Evolutionary conservation across 1,140 invertebrate species (phyloP), one percentile per base, ranked within the genome.

Genomic region (Ceratina calcarata): DNA sequence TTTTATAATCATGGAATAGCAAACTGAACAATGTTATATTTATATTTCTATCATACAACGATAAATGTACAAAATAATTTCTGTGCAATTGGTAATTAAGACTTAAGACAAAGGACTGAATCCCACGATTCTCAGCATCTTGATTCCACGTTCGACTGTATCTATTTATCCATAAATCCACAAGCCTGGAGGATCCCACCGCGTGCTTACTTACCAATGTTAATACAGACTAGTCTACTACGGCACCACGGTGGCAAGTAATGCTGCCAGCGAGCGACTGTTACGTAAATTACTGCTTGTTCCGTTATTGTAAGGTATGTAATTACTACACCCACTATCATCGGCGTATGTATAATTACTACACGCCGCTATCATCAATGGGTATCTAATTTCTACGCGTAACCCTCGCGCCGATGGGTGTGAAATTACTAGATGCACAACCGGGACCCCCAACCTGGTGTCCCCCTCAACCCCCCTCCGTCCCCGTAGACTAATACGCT

Each of bases 331-430:
- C 51, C 69, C 60, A 73, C 62, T 73, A 66, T 73, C 77, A 66
- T 73, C 61, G 45, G 60, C 60, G 51, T 66, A 60, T 27, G 77
- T 79, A 73, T 79, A 79, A 79, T 79, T 79, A 79, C 77, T 73
- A 73, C 77, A 66, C 32, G 27, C 49, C 70, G 16, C 68, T 72
- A 73, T 79, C 61, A 72, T 79, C 77, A 73, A 66, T 79, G 77
- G 69, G 8, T 65, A 73, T 79, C 69, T 73, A 79, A 79, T 79
- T 79, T 73, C 77, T 73, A 66, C 69, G 57, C 69, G 70, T 58
- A 66, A 18, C 77, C 61, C 27, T 32, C 20, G 49, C 51, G 32
- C 53, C 70, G 65, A 45, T 65, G 51, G 70, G 70, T 79, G 77
- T 73, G 61, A 73, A 79, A 79, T 79, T 79, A 73, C 77, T 60